A percentile compares a stretch with the other conserved stretches of the same genome.
Evolutionary conservation across 1,140 invertebrate species (phyloP).

Genomic region (Magallana gigas): DNA sequence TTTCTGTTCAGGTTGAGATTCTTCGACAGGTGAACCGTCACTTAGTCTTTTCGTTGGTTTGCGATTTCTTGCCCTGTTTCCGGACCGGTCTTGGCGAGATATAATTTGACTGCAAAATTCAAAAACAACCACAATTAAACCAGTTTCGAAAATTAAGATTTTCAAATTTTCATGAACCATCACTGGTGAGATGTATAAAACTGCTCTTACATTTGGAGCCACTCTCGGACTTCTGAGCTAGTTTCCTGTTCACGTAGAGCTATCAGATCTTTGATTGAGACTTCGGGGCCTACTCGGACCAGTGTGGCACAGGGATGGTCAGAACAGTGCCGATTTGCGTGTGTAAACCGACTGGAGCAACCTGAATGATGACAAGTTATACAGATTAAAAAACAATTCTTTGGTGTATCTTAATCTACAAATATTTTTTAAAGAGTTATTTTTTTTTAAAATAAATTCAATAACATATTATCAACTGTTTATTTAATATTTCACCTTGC

Average conservation of each 20-base stretch:
- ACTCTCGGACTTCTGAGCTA: slow-evolving; percentile 59
- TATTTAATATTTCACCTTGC: too few species aligned
- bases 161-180: background rate
- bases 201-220: slow-evolving; percentile 59
- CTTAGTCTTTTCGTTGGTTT: slow-evolving; percentile 36
- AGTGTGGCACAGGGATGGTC: slow-evolving; percentile 77
- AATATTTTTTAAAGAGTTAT: too few species aligned
- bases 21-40: slow-evolving; percentile 1
- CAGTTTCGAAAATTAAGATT: background rate
- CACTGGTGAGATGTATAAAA: background rate
- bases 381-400: background rate
- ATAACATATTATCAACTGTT: too few species aligned
- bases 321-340: slow-evolving; percentile 88
- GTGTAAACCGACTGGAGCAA: slow-evolving; percentile 86
- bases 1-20: slow-evolving; percentile 26
- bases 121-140: background rate
- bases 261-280: slow-evolving; percentile 56
- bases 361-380: slow-evolving; percentile 70
- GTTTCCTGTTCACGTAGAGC: slow-evolving; percentile 56
- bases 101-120: slow-evolving; percentile 50
- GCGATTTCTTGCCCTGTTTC: background rate
- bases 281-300: slow-evolving; percentile 64
- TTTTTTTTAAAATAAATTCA: too few species aligned
- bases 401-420: too few species aligned
- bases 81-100: slow-evolving; percentile 45